A percentile compares a stretch with the other conserved stretches of the same genome.
Evolutionary conservation across 2,797 vertebrate genomes (phyloP).

Genomic region (Hydrocynus forskahlii): DNA sequence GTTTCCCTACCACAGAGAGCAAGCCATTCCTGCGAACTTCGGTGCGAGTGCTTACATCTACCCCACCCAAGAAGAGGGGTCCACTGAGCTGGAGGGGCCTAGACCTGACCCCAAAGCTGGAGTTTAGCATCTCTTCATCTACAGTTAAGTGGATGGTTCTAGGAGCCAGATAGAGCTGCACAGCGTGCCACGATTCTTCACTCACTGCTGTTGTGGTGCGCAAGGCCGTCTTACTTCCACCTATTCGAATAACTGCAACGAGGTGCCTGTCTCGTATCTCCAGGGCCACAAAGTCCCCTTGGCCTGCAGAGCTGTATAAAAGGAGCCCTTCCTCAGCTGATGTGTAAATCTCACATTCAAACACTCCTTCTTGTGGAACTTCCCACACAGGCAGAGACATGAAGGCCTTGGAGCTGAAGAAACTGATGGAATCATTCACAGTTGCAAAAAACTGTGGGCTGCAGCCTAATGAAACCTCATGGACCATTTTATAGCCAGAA

Average conservation of each 20-base stretch:
- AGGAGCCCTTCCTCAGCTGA: conserved; percentile 79
- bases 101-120: conserved; percentile 66
- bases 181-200: conserved; percentile 80
- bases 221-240: conserved; percentile 73
- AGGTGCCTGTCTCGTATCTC: conserved; percentile 82
- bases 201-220: conserved; percentile 74
- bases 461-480: conserved; percentile 87
- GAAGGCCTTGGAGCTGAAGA: conserved; percentile 89
- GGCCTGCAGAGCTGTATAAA: conserved; percentile 80
- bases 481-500: conserved; percentile 81
- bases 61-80: conserved; percentile 83
- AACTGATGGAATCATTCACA: conserved; percentile 84
- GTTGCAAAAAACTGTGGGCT: conserved; percentile 86
- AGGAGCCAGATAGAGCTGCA: conserved; percentile 78
- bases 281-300: conserved; percentile 81
- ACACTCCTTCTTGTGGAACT: conserved; percentile 68
- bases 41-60: conserved; percentile 69
- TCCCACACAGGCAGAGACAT: conserved; percentile 83
- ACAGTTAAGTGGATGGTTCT: conserved; percentile 78
- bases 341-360: conserved; percentile 82
- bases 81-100: conserved; percentile 75
- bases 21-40: conserved; percentile 73
- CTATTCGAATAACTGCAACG: conserved; percentile 75
- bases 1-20: conserved; percentile 69
- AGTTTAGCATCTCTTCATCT: conserved; percentile 78